Evolutionary conservation across 2,888 invertebrate genomes (phyloP), one percentile per base, ranked within the genome.

Genomic region (Nowickia ferox): DNA sequence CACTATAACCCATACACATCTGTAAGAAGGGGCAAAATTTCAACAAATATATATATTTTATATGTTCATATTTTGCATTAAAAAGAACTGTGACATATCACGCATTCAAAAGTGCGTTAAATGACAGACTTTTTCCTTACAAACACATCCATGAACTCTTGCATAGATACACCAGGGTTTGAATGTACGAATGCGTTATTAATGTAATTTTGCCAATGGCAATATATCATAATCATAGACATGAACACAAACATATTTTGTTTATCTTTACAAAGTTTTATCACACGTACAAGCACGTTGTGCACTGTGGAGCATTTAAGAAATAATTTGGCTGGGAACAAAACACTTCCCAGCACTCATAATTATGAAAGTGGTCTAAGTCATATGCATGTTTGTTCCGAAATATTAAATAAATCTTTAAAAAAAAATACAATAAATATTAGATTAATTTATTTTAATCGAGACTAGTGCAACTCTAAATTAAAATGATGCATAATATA

Each of bases 131-230:
- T 48, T 17, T 65, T 63, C 22, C 68, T 66, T 53, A 69, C 38
- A 74, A 9, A 48, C 11, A 71, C 38, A 59, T 44, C 30, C 48
- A 66, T 74, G 44, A 55, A 78, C 59, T 71, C 63, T 63, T 59
- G 48, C 40, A 63, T 15, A 63, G 42, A 46, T 38, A 17, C 13
- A 22, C 13, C 44, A 42, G 19, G 46, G 48, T 22, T 55, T n/a
- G 19, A 46, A 42, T 68, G 63, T 59, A 53, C 69, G 55, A 61
- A 55, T 44, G 65, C 76, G 48, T 71, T 82, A 63, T 57, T 87
- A 76, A 80, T 78, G 78, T 77, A 83, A 87, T 85, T 88, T 80
- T 65, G 88, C 88, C 88, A 87, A 40, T 87, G 88, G 88, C 88
- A 83, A 88, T 87, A 87, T 87, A 87, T 88, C 87, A 86, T 87